A percentile compares a stretch with the other conserved stretches of the same genome.
These are phyloP conservation scores for Drosophila engyochracea DNA, from an alignment of 2,888 invertebrate genomes.

Conservation along the genomic window DNA sequence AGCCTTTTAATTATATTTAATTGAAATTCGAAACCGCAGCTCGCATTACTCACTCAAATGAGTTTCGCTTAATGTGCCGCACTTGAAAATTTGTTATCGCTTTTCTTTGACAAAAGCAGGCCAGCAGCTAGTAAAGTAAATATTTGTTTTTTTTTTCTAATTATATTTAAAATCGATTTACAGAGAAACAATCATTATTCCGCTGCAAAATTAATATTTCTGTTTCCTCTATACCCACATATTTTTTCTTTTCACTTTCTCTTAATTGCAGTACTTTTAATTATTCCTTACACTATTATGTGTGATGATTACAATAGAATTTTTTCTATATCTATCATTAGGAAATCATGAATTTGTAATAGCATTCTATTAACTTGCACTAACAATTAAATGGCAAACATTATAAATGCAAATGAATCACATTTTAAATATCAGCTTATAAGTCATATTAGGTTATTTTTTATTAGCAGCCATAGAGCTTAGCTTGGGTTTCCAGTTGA, in stretches of 20 bases:
- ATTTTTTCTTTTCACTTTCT: background rate
- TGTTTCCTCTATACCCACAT: background rate
- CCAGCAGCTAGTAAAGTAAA: background rate
- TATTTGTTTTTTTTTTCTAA: background rate
- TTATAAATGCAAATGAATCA: too few relatives aligned
- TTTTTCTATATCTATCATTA: background rate
- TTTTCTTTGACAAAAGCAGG: background rate
- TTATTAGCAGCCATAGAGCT: background rate
- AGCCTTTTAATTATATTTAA: constrained; percentile 67
- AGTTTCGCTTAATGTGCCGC: constrained; percentile 27
- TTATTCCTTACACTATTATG: background rate
- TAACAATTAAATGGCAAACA: background rate
- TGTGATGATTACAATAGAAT: background rate
- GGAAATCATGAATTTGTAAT: background rate
- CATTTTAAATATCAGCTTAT: background rate
- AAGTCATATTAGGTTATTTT: background rate
- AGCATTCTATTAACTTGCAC: too few relatives aligned
- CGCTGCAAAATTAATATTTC: background rate
- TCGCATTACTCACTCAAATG: constrained; percentile 32
- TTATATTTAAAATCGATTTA: background rate
- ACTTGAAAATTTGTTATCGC: constrained; percentile 5
- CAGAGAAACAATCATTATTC: background rate
- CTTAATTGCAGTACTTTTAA: background rate
- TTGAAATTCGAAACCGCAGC: constrained; percentile 66
- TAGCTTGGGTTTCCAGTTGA: background rate